Evolutionary conservation across 2,113 vertebrate species (phyloP), one percentile per base, ranked within the genome.

Genomic region (Pimephales promelas): DNA sequence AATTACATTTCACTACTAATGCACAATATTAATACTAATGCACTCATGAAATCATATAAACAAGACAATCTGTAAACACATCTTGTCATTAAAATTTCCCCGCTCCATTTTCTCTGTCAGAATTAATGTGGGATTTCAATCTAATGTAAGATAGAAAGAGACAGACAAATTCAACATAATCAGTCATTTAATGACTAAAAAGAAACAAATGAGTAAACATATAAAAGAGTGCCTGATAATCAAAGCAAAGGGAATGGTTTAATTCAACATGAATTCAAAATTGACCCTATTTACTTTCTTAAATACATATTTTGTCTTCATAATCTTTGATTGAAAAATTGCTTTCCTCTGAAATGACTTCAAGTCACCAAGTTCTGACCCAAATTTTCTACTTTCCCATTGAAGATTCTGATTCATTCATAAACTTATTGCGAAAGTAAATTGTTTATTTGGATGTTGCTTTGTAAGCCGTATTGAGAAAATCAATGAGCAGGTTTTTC

Each of bases 41-140:
- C 68, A 61, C 36, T 45, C 75, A 45, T 78, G 34, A 61, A 78
- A 78, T 78, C 56, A 78, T 31, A 5, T 43, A 77, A 77, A 77
- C 52, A 45, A 45, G 68, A 45, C 68, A n/a, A 71, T 71, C 54
- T 77, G 34, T 43, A 40, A 77, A 61, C 31, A 26, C 68, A 45
- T 71, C 68, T 71, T 71, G 68, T 45, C 40, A 45, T 45, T 40
- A 71, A 72, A 71, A 71, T 71, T 2, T 45, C 11, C 68, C 68
- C 11, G 6, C 68, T 45, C 10, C 68, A 45, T 72, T 45, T 45
- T 72, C 68, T 26, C 68, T 14, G 40, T 72, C 68, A 45, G 40
- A 72, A 47, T 72, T 72, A 72, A 72, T 45, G 26, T 24, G n/a
- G 68, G 68, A 26, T 47, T 72, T 47, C 10, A 6, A 13, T 72